These are phyloP conservation scores for Pedetes capensis DNA, from an alignment of 2,113 vertebrate species.

Conservation along the genomic window DNA sequence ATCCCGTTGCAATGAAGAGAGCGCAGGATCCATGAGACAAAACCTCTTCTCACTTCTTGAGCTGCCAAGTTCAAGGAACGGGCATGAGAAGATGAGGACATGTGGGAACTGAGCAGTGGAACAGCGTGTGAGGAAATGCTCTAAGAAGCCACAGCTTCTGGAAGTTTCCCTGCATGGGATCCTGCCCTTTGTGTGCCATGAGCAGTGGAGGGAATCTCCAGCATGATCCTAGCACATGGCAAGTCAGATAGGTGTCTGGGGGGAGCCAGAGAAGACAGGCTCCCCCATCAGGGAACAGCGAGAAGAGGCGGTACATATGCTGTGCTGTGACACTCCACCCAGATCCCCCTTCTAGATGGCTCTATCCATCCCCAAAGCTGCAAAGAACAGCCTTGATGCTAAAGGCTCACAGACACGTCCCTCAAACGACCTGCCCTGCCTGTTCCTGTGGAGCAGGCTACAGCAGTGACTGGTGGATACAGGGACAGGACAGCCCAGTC, in stretches of 20 bases:
- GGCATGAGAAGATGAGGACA: not conserved
- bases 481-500: not conserved
- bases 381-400: not conserved
- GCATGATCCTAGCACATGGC: not conserved
- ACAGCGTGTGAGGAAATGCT: not conserved
- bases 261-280: not conserved
- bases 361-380: not conserved
- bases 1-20: not conserved
- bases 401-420: not conserved
- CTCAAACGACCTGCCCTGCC: not conserved
- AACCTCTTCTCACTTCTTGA: not conserved
- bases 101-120: not conserved
- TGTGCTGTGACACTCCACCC: not conserved
- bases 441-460: not conserved
- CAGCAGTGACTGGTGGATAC: not conserved
- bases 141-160: not conserved
- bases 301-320: not conserved
- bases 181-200: rapidly evolving
- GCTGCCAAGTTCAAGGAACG: not conserved
- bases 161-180: not conserved
- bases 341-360: not conserved
- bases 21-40: not conserved
- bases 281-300: not conserved
- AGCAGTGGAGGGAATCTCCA: not conserved
- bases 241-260: not conserved